phyloP scores from a whole-genome alignment of 2,113 vertebrate genomes.

The Thalassarche chlororhynchos region DNA sequence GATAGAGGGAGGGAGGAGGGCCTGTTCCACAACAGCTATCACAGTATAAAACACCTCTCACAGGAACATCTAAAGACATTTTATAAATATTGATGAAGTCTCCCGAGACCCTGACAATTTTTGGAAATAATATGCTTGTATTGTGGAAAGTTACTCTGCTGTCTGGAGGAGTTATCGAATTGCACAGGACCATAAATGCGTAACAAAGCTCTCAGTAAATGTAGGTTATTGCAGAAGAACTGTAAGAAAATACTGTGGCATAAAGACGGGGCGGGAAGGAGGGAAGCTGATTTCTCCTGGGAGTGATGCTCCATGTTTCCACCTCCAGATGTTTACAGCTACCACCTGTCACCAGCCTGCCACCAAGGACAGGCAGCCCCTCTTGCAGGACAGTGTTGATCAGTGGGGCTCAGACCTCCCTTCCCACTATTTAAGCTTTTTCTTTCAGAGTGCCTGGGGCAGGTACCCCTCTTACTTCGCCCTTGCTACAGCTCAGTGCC shows the following conservation, averaged over 20 bases:
- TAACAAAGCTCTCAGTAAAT: slow-evolving; percentile 3
- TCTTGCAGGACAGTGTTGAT: not conserved
- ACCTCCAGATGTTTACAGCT: not conserved
- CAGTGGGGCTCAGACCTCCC: not conserved
- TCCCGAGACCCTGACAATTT: not conserved
- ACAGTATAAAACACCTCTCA: not conserved
- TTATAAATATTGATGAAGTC: slow-evolving; percentile 11
- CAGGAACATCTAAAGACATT: not conserved
- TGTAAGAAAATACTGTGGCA: not conserved
- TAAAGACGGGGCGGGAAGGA: not conserved
- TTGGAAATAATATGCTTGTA: not conserved
- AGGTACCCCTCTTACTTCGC: not conserved
- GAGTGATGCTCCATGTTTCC: not conserved
- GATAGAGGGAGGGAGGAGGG: not conserved
- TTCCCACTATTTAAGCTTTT: not conserved
- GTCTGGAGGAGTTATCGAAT: not conserved
- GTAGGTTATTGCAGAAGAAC: not conserved
- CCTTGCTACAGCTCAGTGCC: not conserved
- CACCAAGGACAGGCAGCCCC: rapidly evolving
- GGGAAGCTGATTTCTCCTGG: not conserved
- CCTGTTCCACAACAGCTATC: not conserved
- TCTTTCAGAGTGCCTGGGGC: not conserved
- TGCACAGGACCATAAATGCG: not conserved
- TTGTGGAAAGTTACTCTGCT: not conserved
- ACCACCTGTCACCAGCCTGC: not conserved